These are phyloP conservation scores for Bungarus multicinctus DNA, from an alignment of 2,113 vertebrate species.

Conservation along the genomic window DNA sequence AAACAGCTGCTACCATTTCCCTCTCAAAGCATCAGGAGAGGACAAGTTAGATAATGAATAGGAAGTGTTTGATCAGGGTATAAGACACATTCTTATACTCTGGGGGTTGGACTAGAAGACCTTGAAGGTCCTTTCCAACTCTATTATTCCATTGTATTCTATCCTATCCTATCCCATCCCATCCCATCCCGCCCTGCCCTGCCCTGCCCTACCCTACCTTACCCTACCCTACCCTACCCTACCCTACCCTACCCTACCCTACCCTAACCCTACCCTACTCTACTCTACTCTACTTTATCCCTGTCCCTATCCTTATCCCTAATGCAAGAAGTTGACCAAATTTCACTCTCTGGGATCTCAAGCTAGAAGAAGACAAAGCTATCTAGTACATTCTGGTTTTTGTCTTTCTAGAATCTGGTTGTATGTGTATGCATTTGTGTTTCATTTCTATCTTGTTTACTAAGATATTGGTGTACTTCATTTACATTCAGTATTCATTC, in stretches of 20 bases:
- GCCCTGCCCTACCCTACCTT: too few species aligned
- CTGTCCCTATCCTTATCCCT: too few species aligned
- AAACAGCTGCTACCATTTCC: not conserved
- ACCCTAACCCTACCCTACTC: too few species aligned
- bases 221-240: accelerated
- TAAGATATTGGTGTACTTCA: not conserved
- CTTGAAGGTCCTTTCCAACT: too few species aligned
- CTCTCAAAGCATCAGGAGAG: not conserved
- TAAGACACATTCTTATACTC: not conserved
- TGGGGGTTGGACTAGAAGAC: too few species aligned
- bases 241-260: too few species aligned
- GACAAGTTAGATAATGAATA: not conserved
- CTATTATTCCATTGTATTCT: too few species aligned
- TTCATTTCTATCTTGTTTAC: not conserved
- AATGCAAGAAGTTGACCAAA: not conserved
- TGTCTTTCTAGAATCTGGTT: not conserved
- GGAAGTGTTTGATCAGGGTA: not conserved
- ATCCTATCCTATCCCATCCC: too few species aligned
- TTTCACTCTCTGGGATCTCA: not conserved
- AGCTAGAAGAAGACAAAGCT: not conserved
- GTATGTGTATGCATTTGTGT: not conserved
- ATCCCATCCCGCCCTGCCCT: accelerated
- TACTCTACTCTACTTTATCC: too few species aligned
- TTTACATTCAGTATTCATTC: not conserved
- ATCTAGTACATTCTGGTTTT: not conserved